A percentile compares a stretch with the other conserved stretches of the same genome.
These are phyloP conservation scores for Scrobipalpa costella DNA, from an alignment of 2,888 invertebrate genomes.

Conservation along the genomic window DNA sequence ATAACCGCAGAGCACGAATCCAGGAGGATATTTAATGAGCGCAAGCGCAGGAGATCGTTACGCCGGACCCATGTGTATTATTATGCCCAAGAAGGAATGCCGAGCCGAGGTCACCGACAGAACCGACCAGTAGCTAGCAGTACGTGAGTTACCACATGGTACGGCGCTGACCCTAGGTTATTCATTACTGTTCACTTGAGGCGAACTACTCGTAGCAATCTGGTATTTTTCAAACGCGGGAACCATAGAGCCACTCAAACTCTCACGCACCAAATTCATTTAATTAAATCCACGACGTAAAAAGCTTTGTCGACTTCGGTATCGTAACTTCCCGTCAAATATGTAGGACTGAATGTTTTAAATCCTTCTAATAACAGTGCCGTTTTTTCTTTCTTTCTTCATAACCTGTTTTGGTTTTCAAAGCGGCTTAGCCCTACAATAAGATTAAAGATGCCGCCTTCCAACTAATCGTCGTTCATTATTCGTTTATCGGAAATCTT, in stretches of 20 bases:
- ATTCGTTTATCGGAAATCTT: conserved; percentile 25
- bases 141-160: conserved; percentile 43
- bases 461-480: conserved; percentile 25
- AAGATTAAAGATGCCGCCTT: conserved; percentile 23
- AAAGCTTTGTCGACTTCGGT: background rate
- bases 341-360: conserved; percentile 17
- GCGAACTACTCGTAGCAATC: conserved; percentile 9
- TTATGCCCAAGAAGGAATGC: conserved; percentile 78
- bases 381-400: conserved; percentile 18
- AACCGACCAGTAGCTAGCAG: conserved; percentile 62
- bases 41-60: conserved; percentile 66
- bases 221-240: conserved; percentile 16
- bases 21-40: conserved; percentile 69
- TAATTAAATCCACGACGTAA: background rate
- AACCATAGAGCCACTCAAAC: background rate
- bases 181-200: conserved; percentile 30
- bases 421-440: conserved; percentile 24
- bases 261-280: conserved; percentile 11
- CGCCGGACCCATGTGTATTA: conserved; percentile 70
- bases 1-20: conserved; percentile 56
- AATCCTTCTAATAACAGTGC: conserved; percentile 17
- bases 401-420: conserved; percentile 23
- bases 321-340: conserved; percentile 6
- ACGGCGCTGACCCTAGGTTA: conserved; percentile 55
- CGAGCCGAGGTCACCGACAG: conserved; percentile 68